These are phyloP conservation scores for Calephelis nemesis DNA, from an alignment of 1,140 invertebrate genomes.

Conservation along the genomic window DNA sequence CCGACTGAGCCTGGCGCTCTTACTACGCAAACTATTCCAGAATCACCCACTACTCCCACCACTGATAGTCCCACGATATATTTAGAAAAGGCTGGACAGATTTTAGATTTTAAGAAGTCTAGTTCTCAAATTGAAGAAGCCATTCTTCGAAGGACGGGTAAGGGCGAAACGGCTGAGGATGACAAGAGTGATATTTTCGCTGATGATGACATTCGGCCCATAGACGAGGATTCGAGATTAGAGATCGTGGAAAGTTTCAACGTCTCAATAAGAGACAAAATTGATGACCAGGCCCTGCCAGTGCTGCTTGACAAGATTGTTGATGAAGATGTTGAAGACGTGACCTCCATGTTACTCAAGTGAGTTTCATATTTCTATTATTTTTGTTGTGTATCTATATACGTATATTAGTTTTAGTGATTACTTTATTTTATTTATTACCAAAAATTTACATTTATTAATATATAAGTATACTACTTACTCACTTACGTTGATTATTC, in stretches of 20 bases:
- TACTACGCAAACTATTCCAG: slow-evolving; percentile 56
- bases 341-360: background rate
- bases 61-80: slow-evolving; percentile 42
- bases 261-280: slow-evolving; percentile 20
- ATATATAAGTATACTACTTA: no score
- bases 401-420: no score
- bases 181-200: slow-evolving; percentile 14
- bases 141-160: slow-evolving; percentile 48
- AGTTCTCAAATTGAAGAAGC: slow-evolving; percentile 63
- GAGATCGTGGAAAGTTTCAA: slow-evolving; percentile 29
- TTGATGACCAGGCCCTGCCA: background rate
- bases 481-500: no score
- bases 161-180: slow-evolving; percentile 20
- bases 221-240: slow-evolving; percentile 25
- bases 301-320: background rate
- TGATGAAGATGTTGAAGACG: background rate
- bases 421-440: no score
- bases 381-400: no score
- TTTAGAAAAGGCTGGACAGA: slow-evolving; percentile 57
- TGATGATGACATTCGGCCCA: slow-evolving; percentile 23
- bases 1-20: slow-evolving; percentile 40
- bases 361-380: no score
- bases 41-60: slow-evolving; percentile 57
- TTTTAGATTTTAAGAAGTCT: slow-evolving; percentile 65
- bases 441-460: no score